Base-by-base conservation (phyloP, 2,797 vertebrate genomes). In the Cichlasoma orientale region DNA sequence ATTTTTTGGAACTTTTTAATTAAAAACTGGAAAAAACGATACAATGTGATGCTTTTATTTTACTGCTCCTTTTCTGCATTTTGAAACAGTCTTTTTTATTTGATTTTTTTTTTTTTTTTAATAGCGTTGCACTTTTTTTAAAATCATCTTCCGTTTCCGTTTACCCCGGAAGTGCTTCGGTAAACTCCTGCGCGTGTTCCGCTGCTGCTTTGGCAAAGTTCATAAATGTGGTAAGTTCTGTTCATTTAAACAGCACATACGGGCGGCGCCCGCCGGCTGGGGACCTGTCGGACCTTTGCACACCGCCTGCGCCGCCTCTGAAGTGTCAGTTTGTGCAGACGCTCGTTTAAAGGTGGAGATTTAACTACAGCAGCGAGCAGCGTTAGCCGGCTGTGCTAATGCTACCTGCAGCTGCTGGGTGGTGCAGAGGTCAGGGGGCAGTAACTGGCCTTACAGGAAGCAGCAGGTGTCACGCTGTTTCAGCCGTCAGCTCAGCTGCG, bases 191-290 rank as follows among this genome's bases (percentile, higher is more conserved):
- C 61, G 4, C 61, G 80, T 70, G 77, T 54, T 7, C 23, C 8
- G 54, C 36, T 10, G 69, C 69, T 63, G 3, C 2, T 18, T 18
- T 33, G 21, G 12, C 3, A 52, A 84, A 85, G 38, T 84, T 82
- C 12, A 7, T 78, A 57, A 71, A 87, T 89, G 86, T 77, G 88
- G 88, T 90, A 7, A 90, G 88, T 80, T n/a, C 3, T 23, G 19
- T 31, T 3, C 1, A 11, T 31, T 29, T 0, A 56, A 25, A 44
- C 18, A 1, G 1, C 0, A 1, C 0, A 1, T 16, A 10, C 3
- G 0, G 0, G 0, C 5, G n/a, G 4, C 8, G 10, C 1, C 13
- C 6, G 12, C 0, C 3, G 23, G 1, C 2, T 3, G 13, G 0
- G 1, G 1, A 6, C 5, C 10, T 1, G 1, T 1, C 3, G 44